phyloP scores from a whole-genome alignment of 2,888 invertebrate species.

The Thelaira solivaga region DNA sequence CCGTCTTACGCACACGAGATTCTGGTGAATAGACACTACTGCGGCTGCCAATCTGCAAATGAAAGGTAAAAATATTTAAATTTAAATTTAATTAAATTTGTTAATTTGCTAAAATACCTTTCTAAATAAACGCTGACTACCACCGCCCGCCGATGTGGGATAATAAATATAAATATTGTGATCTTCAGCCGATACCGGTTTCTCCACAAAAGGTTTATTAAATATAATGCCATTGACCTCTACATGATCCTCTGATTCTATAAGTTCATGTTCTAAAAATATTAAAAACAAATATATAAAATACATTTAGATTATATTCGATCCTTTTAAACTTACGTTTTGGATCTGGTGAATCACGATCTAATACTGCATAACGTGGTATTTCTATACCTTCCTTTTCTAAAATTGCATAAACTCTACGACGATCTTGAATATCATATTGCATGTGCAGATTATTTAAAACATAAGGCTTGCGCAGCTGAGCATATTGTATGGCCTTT shows the following conservation, averaged over 20 bases:
- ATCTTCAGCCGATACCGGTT: constrained; percentile 99
- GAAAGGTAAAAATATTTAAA: constrained; percentile 63
- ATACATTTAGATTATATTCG: background rate
- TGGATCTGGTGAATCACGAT: constrained; percentile 94
- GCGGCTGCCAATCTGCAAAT: constrained; percentile 93
- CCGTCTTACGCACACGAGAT: constrained; percentile 96
- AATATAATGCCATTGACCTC: constrained; percentile 97
- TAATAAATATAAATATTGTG: constrained; percentile 99
- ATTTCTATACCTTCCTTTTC: constrained; percentile 97
- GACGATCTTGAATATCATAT: constrained; percentile 96
- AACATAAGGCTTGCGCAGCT: constrained; percentile 94
- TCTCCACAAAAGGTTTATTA: constrained; percentile 99
- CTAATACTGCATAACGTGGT: constrained; percentile 97
- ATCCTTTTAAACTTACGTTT: constrained; percentile 92
- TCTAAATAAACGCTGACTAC: constrained; percentile 97
- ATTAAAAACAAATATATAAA: background rate
- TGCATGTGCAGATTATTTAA: constrained; percentile 99
- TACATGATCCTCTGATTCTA: constrained; percentile 97
- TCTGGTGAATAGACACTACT: constrained; percentile 99
- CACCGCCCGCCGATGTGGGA: constrained; percentile 98
- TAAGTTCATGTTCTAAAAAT: constrained; percentile 88
- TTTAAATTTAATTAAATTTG: background rate
- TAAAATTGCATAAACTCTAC: constrained; percentile 96
- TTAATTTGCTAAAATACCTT: constrained; percentile 82
- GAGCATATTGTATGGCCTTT: constrained; percentile 97